These are phyloP conservation scores for Phengaris alcon DNA, from an alignment of 2,888 invertebrate genomes.

Conservation along the genomic window DNA sequence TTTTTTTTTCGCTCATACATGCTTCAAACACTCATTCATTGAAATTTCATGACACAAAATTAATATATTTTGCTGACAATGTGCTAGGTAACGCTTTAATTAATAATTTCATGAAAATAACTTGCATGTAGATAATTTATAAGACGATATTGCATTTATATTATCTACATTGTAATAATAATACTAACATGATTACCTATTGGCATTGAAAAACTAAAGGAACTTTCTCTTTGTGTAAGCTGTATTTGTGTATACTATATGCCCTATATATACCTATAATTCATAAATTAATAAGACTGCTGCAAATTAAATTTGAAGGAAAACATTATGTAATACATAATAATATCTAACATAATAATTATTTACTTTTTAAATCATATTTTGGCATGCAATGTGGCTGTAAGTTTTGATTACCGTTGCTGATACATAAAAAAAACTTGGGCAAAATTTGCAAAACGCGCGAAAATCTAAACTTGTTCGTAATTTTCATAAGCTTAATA, in stretches of 20 bases:
- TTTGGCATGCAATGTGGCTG: background rate
- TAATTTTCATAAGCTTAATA: constrained; percentile 16
- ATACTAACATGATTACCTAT: background rate
- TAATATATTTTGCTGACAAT: background rate
- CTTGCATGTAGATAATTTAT: background rate
- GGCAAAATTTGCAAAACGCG: background rate
- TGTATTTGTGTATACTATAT: background rate
- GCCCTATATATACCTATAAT: background rate
- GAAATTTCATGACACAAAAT: background rate
- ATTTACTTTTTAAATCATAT: too few species aligned
- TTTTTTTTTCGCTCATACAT: background rate
- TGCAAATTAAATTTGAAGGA: background rate
- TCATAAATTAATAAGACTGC: background rate
- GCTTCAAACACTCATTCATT: constrained; percentile 11
- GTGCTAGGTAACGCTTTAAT: background rate
- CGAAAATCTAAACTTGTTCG: background rate
- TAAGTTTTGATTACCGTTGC: background rate
- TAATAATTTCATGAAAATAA: background rate
- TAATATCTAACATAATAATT: too few species aligned
- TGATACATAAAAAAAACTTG: background rate
- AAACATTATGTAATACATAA: background rate
- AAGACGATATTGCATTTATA: background rate
- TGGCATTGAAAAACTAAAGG: background rate
- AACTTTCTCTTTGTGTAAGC: constrained; percentile 3
- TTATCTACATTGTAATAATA: background rate